phyloP scores from a whole-genome alignment of 2,797 vertebrate species.

The Malacoctenus gilli region DNA sequence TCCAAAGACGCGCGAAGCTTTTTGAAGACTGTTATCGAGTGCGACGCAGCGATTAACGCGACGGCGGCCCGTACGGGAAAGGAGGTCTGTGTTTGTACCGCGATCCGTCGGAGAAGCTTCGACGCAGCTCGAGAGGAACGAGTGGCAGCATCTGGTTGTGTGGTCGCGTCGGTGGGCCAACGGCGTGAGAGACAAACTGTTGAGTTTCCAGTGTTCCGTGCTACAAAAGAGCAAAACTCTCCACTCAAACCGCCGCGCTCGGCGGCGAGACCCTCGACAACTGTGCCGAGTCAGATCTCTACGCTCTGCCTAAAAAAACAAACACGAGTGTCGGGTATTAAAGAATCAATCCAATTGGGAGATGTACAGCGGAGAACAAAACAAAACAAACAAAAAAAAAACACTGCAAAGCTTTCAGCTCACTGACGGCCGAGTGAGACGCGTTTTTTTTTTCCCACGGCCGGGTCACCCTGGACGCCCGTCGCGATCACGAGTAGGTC shows the following conservation, averaged over 20 bases:
- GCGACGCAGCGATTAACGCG: no score
- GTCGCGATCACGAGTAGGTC: slow-evolving; percentile 45
- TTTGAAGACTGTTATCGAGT: no score
- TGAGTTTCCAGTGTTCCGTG: neutral
- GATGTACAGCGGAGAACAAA: slow-evolving; percentile 36
- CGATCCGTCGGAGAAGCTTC: neutral
- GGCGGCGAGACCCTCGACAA: no score
- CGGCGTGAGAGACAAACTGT: neutral
- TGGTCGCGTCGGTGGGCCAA: neutral
- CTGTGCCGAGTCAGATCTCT: slow-evolving; percentile 25
- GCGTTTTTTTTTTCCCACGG: slow-evolving; percentile 22
- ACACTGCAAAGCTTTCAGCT: slow-evolving; percentile 61
- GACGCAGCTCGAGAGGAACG: neutral
- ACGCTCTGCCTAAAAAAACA: slow-evolving; percentile 53
- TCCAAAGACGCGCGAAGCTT: no score
- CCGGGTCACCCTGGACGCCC: slow-evolving; percentile 51
- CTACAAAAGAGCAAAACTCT: slow-evolving; percentile 4
- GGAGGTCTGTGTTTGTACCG: slow-evolving; percentile 4
- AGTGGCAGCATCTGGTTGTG: neutral
- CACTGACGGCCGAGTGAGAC: slow-evolving; percentile 45
- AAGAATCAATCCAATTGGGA: slow-evolving; percentile 42
- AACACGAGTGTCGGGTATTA: slow-evolving; percentile 45
- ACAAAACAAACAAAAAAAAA: slow-evolving; percentile 19
- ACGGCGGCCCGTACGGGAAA: no score
- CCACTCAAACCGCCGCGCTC: neutral